These are phyloP conservation scores for Parnassius smintheus DNA, from an alignment of 2,888 invertebrate genomes.

Conservation along the genomic window DNA sequence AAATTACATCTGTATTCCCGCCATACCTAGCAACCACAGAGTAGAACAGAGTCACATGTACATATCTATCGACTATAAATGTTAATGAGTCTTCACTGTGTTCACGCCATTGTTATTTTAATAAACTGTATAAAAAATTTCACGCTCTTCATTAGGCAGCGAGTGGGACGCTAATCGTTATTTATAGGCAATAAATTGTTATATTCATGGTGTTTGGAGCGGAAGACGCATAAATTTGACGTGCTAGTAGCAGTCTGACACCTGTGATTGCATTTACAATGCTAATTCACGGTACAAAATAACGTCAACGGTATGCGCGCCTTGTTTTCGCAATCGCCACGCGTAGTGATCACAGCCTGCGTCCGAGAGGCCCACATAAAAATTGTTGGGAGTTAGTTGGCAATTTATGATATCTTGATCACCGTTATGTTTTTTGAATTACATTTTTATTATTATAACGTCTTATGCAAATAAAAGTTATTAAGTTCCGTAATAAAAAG, in stretches of 20 bases:
- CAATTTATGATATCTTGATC: constrained; percentile 15
- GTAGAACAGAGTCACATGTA: too few species aligned
- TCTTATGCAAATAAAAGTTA: constrained; percentile 7
- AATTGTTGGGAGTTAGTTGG: constrained; percentile 2
- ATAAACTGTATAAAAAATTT: constrained; percentile 14
- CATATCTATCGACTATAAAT: background rate
- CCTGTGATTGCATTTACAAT: constrained; percentile 81
- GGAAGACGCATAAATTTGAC: constrained; percentile 76
- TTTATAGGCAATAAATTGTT: constrained; percentile 74
- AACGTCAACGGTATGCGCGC: constrained; percentile 40
- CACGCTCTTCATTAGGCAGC: constrained; percentile 60
- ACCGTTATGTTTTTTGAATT: constrained; percentile 9
- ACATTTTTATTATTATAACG: background rate
- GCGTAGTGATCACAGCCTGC: constrained; percentile 18
- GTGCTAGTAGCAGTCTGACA: constrained; percentile 73
- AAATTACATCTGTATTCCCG: too few species aligned
- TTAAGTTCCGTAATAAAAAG: constrained; percentile 12
- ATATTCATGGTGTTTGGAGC: constrained; percentile 66
- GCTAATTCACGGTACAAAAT: constrained; percentile 76
- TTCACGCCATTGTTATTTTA: background rate
- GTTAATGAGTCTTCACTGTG: background rate
- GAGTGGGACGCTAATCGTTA: constrained; percentile 61
- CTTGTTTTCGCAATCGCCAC: constrained; percentile 35
- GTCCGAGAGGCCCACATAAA: constrained; percentile 2
- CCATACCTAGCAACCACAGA: too few species aligned